A percentile compares a stretch with the other conserved stretches of the same genome.
These are phyloP conservation scores for Athene cunicularia DNA, from an alignment of 2,113 vertebrate species.

Conservation along the genomic window DNA sequence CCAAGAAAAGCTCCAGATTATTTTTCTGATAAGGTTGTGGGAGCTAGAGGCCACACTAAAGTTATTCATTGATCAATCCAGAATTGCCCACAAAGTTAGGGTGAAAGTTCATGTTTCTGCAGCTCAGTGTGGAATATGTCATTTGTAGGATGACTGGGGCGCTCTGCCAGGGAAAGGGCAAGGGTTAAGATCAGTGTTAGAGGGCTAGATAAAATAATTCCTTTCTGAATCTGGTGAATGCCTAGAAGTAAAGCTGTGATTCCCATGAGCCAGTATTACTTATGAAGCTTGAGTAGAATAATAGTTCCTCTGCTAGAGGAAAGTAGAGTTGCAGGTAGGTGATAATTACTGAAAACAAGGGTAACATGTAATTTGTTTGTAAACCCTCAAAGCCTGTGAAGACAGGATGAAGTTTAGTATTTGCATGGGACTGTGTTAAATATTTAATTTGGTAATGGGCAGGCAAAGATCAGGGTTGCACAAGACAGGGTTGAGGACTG, in stretches of 20 bases:
- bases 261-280: neutral
- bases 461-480: neutral
- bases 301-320: neutral
- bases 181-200: neutral
- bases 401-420: neutral
- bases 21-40: neutral
- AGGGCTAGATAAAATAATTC: neutral
- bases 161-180: neutral
- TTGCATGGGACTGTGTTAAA: neutral
- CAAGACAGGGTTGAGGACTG: neutral
- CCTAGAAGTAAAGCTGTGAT: neutral
- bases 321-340: neutral
- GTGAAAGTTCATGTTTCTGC: neutral
- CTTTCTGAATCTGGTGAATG: neutral
- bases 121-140: neutral
- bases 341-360: neutral
- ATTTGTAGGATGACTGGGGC: neutral
- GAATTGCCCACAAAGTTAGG: neutral
- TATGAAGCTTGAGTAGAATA: fast-evolving
- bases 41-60: neutral
- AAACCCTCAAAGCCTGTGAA: neutral
- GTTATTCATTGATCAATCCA: neutral
- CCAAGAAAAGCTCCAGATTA: neutral
- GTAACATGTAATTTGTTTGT: neutral
- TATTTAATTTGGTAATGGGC: neutral